Percentiles rank a stretch among this genome's conserved stretches.
Evolutionary conservation across 2,797 vertebrate species (phyloP).

Genomic region (Monodelphis domestica): DNA sequence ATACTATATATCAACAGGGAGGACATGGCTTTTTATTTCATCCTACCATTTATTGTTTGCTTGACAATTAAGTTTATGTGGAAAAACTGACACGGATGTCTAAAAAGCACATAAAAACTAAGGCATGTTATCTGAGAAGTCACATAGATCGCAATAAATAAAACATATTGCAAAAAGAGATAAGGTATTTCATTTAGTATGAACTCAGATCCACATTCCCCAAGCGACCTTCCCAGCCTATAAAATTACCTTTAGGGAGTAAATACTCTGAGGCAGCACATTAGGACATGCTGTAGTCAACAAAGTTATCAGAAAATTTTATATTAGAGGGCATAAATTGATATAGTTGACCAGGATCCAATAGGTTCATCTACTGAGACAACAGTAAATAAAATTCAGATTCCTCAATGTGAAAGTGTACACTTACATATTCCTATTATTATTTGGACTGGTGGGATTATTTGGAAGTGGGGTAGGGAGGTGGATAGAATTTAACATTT

Average conservation of each 20-base stretch:
- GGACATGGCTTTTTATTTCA: constrained; percentile 23
- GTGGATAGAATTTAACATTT: not conserved
- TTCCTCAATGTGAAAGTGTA: constrained; percentile 35
- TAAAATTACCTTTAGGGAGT: constrained; percentile 54
- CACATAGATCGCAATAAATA: constrained; percentile 68
- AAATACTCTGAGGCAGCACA: constrained; percentile 58
- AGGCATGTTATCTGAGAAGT: constrained; percentile 65
- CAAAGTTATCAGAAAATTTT: not conserved
- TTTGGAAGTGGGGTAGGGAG: constrained; percentile 23
- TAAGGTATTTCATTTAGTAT: constrained; percentile 69
- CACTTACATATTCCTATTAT: constrained; percentile 9
- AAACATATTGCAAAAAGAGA: constrained; percentile 68
- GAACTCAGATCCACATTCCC: constrained; percentile 62
- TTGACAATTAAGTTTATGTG: constrained; percentile 50
- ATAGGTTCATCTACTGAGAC: constrained; percentile 46
- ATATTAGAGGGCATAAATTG: constrained; percentile 43
- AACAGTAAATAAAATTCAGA: constrained; percentile 42
- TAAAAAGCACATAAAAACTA: constrained; percentile 69
- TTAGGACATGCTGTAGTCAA: not conserved
- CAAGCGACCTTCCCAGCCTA: constrained; percentile 45
- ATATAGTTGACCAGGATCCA: constrained; percentile 50
- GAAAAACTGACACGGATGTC: constrained; percentile 57
- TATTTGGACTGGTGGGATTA: not conserved
- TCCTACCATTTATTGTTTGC: constrained; percentile 51
- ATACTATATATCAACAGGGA: constrained; percentile 32